These are phyloP conservation scores for Galeopsomyia nigrocyanea DNA, from an alignment of 2,888 invertebrate species.

Conservation along the genomic window DNA sequence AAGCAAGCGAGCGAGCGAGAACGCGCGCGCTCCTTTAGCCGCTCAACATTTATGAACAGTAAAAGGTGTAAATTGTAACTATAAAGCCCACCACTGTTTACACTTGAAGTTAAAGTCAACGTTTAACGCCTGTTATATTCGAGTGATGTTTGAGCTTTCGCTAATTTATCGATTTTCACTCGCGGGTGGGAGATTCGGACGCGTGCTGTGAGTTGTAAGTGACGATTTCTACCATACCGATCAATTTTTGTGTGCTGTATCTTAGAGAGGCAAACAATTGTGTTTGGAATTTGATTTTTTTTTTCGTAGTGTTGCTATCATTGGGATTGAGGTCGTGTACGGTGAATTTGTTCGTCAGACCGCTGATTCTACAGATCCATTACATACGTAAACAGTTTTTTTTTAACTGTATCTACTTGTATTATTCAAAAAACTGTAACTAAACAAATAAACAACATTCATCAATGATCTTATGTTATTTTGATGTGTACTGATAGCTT, in stretches of 20 bases:
- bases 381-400: too few species aligned
- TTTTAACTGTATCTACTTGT: too few species aligned
- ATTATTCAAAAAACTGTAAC: too few species aligned
- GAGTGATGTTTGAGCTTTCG: slow-evolving; percentile 49
- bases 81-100: slow-evolving; percentile 56
- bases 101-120: slow-evolving; percentile 53
- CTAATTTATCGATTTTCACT: too few species aligned
- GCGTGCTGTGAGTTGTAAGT: slow-evolving; percentile 45
- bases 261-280: background rate
- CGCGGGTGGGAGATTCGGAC: background rate
- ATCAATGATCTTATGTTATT: too few species aligned
- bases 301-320: too few species aligned
- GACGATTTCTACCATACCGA: slow-evolving; percentile 48
- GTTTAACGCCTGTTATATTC: slow-evolving; percentile 55
- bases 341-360: too few species aligned
- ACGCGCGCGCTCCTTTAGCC: slow-evolving; percentile 52
- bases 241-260: background rate
- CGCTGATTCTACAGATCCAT: too few species aligned
- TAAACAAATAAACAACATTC: too few species aligned
- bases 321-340: too few species aligned
- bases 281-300: background rate
- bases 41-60: slow-evolving; percentile 61
- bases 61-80: slow-evolving; percentile 63
- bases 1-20: slow-evolving; percentile 32
- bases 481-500: too few species aligned